Base-by-base conservation (phyloP, 35 echinoderm and acorn worm species). In the Anneissia japonica region DNA sequence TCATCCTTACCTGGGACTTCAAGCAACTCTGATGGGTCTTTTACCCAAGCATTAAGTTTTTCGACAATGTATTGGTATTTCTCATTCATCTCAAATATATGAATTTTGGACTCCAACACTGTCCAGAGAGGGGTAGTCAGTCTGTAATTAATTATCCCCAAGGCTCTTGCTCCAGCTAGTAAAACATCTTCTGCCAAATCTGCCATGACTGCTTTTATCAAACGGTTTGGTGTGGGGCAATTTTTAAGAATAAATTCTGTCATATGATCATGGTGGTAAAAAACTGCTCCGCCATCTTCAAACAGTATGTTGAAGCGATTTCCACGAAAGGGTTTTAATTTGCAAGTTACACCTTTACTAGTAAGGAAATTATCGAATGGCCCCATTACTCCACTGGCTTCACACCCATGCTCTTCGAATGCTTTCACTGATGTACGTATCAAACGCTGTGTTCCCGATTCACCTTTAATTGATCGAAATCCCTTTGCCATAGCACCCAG, bases 361-460 rank as follows among this genome's bases (percentile, higher is more conserved):
- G 40, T 43, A 4, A 43, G 14, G 14, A 43, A 43, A 14, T 43
- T 43, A 43, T 43, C 40, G 14, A 43, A 43, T 43, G 40, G 40
- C 40, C 14, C 40, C 87, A 88, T 88, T 21, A 88, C 87, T n/a
- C 87, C 87, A 88, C 87, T 88, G 1, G 87, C 86, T 34, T 88
- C 87, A 82, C 78, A 88, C 32, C 87, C 79, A 82, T 88, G 87
- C 39, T 88, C 87, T 32, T 88, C 87, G 76, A 88, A 88, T 31
- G 87, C 79, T 39, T 88, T 88, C 6, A 88, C 87, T 35, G 79
- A 56, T 35, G 87, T 88, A 2, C 87, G 35, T 12, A 88, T 88
- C n/a, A 88, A 26, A 5, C 87, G 77, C 35, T 74, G 79, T 37
- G 76, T 87, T 26, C 85, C 85, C 31, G 85, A 88, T 34, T 88